Conservation (phyloP, 2,888 invertebrate genomes). For the Clivina fossor region DNA sequence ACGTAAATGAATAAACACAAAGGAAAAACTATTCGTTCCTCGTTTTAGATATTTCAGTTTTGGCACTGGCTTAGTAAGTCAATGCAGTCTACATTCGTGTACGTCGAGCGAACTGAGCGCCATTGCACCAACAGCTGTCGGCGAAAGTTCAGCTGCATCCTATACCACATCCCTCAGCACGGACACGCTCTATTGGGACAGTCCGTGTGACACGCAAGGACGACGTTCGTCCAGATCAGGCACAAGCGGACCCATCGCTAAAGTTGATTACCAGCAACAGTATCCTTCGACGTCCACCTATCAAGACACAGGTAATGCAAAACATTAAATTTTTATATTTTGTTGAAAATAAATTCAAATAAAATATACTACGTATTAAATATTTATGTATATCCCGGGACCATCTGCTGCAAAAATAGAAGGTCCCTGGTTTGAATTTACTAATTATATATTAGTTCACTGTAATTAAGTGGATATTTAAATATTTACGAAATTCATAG, state of each 20-base stretch:
- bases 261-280: constrained; percentile 54
- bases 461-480: too few species aligned
- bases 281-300: constrained; percentile 43
- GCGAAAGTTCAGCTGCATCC: constrained; percentile 74
- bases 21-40: background rate
- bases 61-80: constrained; percentile 71
- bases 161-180: constrained; percentile 85
- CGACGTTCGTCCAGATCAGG: constrained; percentile 45
- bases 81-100: constrained; percentile 81
- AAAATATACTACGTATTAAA: too few species aligned
- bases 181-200: constrained; percentile 84
- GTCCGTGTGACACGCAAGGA: constrained; percentile 47
- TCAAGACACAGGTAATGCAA: constrained; percentile 49
- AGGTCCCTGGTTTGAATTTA: too few species aligned
- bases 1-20: background rate
- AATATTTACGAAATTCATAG: too few species aligned
- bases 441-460: too few species aligned
- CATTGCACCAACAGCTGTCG: constrained; percentile 57
- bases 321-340: too few species aligned
- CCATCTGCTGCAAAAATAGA: too few species aligned
- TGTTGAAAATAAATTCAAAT: constrained; percentile 55
- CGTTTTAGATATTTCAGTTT: constrained; percentile 64
- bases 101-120: constrained; percentile 75
- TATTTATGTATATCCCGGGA: too few species aligned
- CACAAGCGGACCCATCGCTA: constrained; percentile 47